These are phyloP conservation scores for Cyprinodon tularosa DNA, from an alignment of 2,113 vertebrate genomes.

Conservation along the genomic window DNA sequence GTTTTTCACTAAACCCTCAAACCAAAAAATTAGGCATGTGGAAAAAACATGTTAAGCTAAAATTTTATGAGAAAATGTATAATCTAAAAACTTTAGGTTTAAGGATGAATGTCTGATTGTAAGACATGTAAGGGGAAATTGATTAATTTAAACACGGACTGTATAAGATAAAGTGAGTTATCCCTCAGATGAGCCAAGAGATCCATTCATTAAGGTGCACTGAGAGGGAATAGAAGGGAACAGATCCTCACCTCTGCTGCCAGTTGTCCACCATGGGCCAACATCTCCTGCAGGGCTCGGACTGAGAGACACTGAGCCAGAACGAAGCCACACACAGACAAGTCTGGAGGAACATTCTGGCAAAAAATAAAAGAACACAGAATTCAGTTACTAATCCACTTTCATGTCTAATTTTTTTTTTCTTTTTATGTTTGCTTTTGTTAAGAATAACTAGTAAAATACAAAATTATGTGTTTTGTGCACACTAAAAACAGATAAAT, in stretches of 20 bases:
- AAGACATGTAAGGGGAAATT: background rate
- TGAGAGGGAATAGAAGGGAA: background rate
- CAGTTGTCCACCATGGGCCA: slow-evolving; percentile 61
- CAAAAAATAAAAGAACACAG: slow-evolving; percentile 15
- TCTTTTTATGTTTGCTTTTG: too few relatives aligned
- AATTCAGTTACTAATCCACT: background rate
- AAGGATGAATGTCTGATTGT: too few relatives aligned
- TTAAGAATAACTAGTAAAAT: background rate
- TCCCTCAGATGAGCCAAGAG: background rate
- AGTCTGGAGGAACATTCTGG: slow-evolving; percentile 81
- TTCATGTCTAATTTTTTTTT: background rate
- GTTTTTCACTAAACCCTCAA: too few relatives aligned
- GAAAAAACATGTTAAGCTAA: too few relatives aligned
- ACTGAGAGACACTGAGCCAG: slow-evolving; percentile 79
- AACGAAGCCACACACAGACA: slow-evolving; percentile 78
- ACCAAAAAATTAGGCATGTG: too few relatives aligned
- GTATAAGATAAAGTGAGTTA: background rate
- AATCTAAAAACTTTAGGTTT: too few relatives aligned
- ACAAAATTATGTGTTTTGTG: background rate
- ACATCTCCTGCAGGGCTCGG: slow-evolving; percentile 80
- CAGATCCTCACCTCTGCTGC: slow-evolving; percentile 57
- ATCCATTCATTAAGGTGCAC: background rate
- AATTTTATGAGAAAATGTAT: too few relatives aligned
- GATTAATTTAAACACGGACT: background rate
- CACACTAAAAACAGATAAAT: background rate